Conservation (phyloP, 2,113 vertebrate species). For the Atherinomorus stipes region DNA sequence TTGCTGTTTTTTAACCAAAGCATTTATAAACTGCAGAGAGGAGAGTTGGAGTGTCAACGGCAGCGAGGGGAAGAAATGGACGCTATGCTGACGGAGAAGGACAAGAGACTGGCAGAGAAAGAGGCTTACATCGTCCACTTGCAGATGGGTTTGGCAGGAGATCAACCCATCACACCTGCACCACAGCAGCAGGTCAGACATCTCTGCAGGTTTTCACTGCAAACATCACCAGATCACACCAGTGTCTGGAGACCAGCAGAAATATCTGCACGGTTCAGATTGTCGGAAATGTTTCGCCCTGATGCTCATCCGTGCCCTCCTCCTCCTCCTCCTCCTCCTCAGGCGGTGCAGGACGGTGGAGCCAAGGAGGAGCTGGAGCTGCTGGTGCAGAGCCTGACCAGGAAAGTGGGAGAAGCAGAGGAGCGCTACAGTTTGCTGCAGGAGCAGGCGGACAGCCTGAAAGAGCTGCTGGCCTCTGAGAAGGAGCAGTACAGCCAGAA, state of each 20-base stretch:
- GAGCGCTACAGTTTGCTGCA: slow-evolving; percentile 88
- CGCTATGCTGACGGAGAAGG: slow-evolving; percentile 86
- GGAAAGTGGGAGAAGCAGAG: slow-evolving; percentile 89
- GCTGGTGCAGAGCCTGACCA: slow-evolving; percentile 88
- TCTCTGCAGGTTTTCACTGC: too few relatives aligned
- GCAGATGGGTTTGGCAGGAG: slow-evolving; percentile 79
- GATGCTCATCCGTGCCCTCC: neutral
- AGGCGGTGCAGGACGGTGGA: slow-evolving; percentile 67
- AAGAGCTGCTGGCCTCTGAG: slow-evolving; percentile 83
- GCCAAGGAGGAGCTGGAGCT: slow-evolving; percentile 83
- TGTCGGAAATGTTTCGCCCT: neutral
- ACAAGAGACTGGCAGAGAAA: slow-evolving; percentile 87
- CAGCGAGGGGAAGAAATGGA: slow-evolving; percentile 88
- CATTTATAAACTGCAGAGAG: too few relatives aligned
- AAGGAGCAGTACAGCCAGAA: slow-evolving; percentile 84
- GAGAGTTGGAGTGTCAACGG: slow-evolving; percentile 80
- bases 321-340: slow-evolving; percentile 29
- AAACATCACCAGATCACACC: too few relatives aligned
- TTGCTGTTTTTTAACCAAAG: too few relatives aligned
- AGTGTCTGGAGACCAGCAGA: too few relatives aligned
- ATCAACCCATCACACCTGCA: slow-evolving; percentile 44
- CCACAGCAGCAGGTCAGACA: slow-evolving; percentile 77
- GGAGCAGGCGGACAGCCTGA: slow-evolving; percentile 86
- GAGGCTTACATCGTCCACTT: slow-evolving; percentile 90
- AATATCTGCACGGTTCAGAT: neutral